These are phyloP conservation scores for Dendrolimus pini DNA, from an alignment of 2,888 invertebrate species.

Conservation along the genomic window DNA sequence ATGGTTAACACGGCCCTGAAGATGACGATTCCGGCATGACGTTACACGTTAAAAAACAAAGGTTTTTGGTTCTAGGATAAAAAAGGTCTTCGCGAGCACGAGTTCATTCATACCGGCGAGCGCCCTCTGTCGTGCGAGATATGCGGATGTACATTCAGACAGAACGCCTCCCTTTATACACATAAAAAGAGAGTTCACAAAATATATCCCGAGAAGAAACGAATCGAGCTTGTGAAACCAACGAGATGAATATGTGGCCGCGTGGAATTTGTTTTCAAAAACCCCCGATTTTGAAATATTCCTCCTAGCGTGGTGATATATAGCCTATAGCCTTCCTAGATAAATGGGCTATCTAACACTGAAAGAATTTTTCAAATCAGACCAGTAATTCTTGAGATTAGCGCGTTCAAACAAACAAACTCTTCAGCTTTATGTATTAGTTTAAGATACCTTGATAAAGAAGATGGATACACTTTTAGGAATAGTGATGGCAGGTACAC, in stretches of 20 bases:
- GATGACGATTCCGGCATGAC: no score
- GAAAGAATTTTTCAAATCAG: no score
- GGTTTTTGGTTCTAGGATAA: conserved; percentile 33
- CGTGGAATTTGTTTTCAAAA: not conserved
- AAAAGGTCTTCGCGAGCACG: conserved; percentile 47
- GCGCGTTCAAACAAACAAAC: no score
- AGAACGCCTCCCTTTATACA: conserved; percentile 39
- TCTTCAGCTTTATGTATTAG: not conserved
- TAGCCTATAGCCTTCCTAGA: no score
- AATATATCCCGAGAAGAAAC: conserved; percentile 17
- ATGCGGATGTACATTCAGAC: conserved; percentile 48
- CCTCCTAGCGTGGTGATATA: no score
- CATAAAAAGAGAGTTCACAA: conserved; percentile 40
- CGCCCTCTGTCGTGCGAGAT: conserved; percentile 45
- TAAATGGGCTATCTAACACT: no score
- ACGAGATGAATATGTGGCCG: conserved; percentile 1
- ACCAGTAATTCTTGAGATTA: no score
- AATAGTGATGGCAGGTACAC: not conserved
- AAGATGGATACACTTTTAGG: not conserved
- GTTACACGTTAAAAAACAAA: not conserved
- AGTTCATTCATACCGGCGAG: conserved; percentile 48
- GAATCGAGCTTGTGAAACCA: conserved; percentile 8
- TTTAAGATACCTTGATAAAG: not conserved
- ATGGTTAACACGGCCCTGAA: no score
- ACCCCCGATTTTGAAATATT: no score